A percentile compares a stretch with the other conserved stretches of the same genome.
These are phyloP conservation scores for Aplocera efformata DNA, from an alignment of 2,888 invertebrate genomes.

Conservation along the genomic window DNA sequence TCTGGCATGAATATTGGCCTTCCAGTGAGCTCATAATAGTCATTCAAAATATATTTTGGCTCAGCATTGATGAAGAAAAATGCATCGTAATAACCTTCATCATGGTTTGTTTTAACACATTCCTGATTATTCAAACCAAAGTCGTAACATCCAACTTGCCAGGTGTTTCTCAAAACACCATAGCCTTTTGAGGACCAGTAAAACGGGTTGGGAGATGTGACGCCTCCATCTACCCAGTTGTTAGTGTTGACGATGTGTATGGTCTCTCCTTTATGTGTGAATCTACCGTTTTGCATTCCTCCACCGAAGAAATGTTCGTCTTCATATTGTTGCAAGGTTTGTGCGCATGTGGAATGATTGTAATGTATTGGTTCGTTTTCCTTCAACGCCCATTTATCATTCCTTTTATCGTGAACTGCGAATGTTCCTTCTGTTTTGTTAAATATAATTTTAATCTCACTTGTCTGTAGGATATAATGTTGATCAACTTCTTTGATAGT, in stretches of 20 bases:
- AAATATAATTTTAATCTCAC: conserved; percentile 54
- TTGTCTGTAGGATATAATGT: conserved; percentile 47
- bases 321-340: conserved; percentile 46
- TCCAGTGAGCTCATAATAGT: conserved; percentile 70
- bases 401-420: conserved; percentile 50
- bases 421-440: conserved; percentile 56
- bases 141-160: conserved; percentile 63
- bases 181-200: conserved; percentile 70
- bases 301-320: conserved; percentile 68
- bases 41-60: conserved; percentile 55
- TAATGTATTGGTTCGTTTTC: conserved; percentile 54
- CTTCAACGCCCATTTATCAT: conserved; percentile 50
- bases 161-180: conserved; percentile 65
- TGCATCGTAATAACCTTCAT: conserved; percentile 55
- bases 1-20: conserved; percentile 64
- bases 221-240: conserved; percentile 63
- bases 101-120: conserved; percentile 44
- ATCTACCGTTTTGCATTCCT: conserved; percentile 73
- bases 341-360: conserved; percentile 39
- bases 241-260: conserved; percentile 63
- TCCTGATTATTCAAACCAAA: conserved; percentile 46
- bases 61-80: conserved; percentile 58
- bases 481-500: conserved; percentile 36
- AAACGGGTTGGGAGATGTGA: conserved; percentile 68
- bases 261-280: conserved; percentile 60